Conservation (phyloP, 2,888 invertebrate genomes). For the Polyommatus icarus region DNA sequence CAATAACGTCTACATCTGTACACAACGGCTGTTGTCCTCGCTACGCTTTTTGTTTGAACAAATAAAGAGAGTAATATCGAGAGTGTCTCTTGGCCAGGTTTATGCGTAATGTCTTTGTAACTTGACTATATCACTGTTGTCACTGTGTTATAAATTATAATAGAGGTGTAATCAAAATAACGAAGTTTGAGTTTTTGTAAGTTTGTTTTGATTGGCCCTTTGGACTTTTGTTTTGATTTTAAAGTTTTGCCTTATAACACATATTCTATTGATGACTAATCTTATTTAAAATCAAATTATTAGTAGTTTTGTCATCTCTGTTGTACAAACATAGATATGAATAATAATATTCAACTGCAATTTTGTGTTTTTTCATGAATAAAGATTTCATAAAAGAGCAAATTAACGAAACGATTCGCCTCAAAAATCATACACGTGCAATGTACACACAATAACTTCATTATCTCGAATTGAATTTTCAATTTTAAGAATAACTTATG, state of each 20-base stretch:
- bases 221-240: too few species aligned
- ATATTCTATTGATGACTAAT: too few species aligned
- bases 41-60: constrained; percentile 7
- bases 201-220: too few species aligned
- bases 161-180: too few species aligned
- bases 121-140: not conserved
- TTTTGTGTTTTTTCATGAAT: too few species aligned
- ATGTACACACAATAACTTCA: not conserved
- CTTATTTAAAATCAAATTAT: too few species aligned
- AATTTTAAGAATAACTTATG: constrained; percentile 21
- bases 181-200: too few species aligned
- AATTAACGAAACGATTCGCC: not conserved
- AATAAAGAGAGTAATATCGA: constrained; percentile 10
- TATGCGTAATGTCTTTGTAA: not conserved
- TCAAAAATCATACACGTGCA: not conserved
- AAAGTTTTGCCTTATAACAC: too few species aligned
- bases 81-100: constrained; percentile 9
- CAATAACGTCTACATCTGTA: constrained; percentile 6
- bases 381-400: not conserved
- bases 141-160: too few species aligned
- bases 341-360: too few species aligned
- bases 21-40: not conserved
- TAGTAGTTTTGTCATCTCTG: too few species aligned
- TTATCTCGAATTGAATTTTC: not conserved
- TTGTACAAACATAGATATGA: too few species aligned